Evolutionary conservation across 2,113 vertebrate genomes (phyloP).

Genomic region (Emydura subglobosa): DNA sequence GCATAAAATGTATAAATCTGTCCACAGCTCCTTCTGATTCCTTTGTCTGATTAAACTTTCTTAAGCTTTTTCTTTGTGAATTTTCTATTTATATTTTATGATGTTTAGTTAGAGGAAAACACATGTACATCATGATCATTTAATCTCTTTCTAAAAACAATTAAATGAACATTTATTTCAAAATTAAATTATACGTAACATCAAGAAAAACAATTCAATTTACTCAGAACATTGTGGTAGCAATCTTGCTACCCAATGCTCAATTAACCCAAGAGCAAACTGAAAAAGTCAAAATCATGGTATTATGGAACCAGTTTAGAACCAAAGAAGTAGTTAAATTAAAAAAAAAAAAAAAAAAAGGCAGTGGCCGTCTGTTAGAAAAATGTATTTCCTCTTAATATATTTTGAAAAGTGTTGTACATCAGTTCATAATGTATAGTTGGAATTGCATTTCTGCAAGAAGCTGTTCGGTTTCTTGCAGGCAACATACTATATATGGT

Average conservation of each 20-base stretch:
- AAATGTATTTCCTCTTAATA: accelerated
- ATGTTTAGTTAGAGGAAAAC: slow-evolving; percentile 2
- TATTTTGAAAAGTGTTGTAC: not conserved
- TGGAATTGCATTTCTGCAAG: not conserved
- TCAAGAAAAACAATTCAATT: not conserved
- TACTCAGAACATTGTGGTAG: not conserved
- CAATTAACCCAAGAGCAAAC: slow-evolving; percentile 10
- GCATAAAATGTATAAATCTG: slow-evolving; percentile 41
- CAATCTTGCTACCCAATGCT: slow-evolving; percentile 9
- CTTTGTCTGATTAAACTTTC: slow-evolving; percentile 27
- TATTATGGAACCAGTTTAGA: not conserved
- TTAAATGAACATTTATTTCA: slow-evolving; percentile 48
- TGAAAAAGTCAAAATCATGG: not conserved
- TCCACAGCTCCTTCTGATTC: slow-evolving; percentile 22
- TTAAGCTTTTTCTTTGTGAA: not conserved
- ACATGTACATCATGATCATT: not conserved
- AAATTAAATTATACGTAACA: slow-evolving; percentile 29
- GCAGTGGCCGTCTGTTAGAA: not conserved
- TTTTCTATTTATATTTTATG: slow-evolving; percentile 39
- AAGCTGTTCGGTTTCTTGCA: not conserved
- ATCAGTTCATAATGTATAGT: not conserved
- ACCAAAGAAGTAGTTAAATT: not conserved
- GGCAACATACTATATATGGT: not conserved
- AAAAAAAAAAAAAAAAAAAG: not conserved
- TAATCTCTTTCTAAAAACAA: slow-evolving; percentile 45